Evolutionary conservation across 2,888 invertebrate genomes (phyloP).

Genomic region (Diachrysia chrysitis): DNA sequence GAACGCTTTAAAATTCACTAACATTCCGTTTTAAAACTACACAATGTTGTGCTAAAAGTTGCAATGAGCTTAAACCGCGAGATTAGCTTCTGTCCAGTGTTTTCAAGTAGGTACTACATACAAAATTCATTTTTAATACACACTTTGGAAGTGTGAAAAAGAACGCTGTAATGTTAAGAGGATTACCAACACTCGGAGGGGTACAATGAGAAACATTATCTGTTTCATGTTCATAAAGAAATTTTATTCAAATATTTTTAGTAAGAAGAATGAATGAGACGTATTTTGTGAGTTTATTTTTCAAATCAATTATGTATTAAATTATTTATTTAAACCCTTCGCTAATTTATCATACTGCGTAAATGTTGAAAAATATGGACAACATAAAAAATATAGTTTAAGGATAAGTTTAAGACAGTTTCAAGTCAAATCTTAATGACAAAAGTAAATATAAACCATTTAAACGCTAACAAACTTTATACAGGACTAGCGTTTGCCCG

Average conservation of each 20-base stretch:
- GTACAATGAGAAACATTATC: conserved; percentile 15
- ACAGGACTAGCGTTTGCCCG: no score
- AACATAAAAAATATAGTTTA: no score
- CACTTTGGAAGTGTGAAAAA: conserved; percentile 28
- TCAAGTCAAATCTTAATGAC: no score
- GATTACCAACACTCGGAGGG: conserved; percentile 18
- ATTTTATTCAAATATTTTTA: background rate
- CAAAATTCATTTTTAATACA: conserved; percentile 52
- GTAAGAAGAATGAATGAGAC: background rate
- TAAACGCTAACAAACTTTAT: no score
- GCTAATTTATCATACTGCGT: no score
- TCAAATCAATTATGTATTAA: background rate
- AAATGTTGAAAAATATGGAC: no score
- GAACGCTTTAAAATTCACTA: background rate
- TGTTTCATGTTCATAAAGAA: conserved; percentile 20
- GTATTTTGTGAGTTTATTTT: background rate
- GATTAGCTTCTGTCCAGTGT: conserved; percentile 15
- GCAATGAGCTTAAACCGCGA: background rate
- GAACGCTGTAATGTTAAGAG: conserved; percentile 26
- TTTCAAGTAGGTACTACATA: conserved; percentile 13
- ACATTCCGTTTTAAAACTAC: background rate
- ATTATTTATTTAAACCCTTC: no score
- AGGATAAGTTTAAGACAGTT: no score
- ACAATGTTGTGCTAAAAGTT: background rate
- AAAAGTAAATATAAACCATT: no score